Evolutionary conservation across 2,797 vertebrate genomes (phyloP), one percentile per base, ranked within the genome.

Genomic region (Acrossocheilus wenchowensis): DNA sequence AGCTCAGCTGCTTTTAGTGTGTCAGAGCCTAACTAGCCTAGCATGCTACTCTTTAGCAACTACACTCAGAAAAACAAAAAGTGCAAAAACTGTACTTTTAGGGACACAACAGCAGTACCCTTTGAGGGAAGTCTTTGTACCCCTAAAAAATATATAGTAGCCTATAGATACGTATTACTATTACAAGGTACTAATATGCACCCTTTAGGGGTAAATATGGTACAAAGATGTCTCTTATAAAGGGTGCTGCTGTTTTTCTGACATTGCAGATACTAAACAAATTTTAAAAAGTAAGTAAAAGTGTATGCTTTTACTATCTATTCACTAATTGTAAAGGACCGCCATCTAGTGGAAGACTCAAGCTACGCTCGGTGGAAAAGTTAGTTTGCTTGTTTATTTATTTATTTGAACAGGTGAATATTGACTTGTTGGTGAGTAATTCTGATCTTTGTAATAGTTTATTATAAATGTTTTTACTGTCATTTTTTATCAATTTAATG

Each of bases 271-370:
- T 57, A 21, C 6, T 21, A 21, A 54, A 54, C 2, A 17, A 0
- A 26, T 74, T 30, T 26, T 72, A 15, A 71, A 41, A 71, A 72
- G 71, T 26, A 73, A 48, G 72, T 73, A 26, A 30, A 48, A 21
- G 5, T 23, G 9, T 23, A 2, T 30, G n/a, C 5, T 52, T 36
- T 77, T 77, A 17, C 81, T 8, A 30, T 0, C 12, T 19, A 43
- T 68, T 71, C 1, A 48, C 9, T 71, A 4, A 21, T 64, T 78
- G 87, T 74, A 23, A 86, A 57, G 36, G 69, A 45, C 6, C 72
- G 81, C 81, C 87, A 86, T 86, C 89, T 90, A 74, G 50, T 87
- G 87, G 80, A 50, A 21, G 48, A 26, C 0, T 11, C n/a, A 19
- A 52, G 64, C 8, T 77, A 48, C 0, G 10, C 15, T 57, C 1